A percentile compares a stretch with the other conserved stretches of the same genome.
Conservation (phyloP, 2,797 vertebrate genomes). For the Characodon lateralis region DNA sequence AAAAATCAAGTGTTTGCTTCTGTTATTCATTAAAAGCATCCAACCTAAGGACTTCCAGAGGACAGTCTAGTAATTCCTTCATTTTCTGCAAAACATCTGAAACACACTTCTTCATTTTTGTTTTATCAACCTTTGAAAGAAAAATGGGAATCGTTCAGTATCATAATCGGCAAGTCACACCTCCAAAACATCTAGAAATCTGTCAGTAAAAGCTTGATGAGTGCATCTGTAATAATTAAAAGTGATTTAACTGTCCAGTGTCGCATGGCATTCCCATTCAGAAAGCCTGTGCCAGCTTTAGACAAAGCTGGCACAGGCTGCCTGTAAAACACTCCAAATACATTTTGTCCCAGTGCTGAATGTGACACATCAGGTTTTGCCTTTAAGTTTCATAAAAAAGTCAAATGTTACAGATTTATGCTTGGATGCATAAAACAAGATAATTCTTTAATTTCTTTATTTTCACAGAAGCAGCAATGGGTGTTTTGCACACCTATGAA, state of each 20-base stretch:
- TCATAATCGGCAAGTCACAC: neutral
- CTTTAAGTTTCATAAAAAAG: neutral
- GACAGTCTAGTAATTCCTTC: neutral
- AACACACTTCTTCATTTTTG: neutral
- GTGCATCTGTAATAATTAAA: neutral
- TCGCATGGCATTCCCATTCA: neutral
- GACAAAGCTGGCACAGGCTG: neutral
- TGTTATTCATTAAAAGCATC: slow-evolving; percentile 15
- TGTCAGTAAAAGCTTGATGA: neutral
- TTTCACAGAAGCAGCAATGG: neutral
- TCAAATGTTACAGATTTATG: neutral
- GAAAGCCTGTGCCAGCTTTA: too few relatives aligned
- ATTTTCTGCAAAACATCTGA: neutral
- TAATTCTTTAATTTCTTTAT: neutral
- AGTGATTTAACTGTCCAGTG: neutral
- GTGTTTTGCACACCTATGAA: neutral
- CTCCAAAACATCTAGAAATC: neutral
- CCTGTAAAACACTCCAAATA: neutral
- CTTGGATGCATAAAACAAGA: neutral
- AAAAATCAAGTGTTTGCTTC: slow-evolving; percentile 30
- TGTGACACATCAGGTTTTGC: neutral
- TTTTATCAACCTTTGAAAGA: neutral
- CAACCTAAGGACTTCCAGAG: neutral
- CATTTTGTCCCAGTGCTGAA: neutral
- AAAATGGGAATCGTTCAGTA: neutral